Conservation (phyloP, 1,140 invertebrate species). For the Bombus sibiricus region DNA sequence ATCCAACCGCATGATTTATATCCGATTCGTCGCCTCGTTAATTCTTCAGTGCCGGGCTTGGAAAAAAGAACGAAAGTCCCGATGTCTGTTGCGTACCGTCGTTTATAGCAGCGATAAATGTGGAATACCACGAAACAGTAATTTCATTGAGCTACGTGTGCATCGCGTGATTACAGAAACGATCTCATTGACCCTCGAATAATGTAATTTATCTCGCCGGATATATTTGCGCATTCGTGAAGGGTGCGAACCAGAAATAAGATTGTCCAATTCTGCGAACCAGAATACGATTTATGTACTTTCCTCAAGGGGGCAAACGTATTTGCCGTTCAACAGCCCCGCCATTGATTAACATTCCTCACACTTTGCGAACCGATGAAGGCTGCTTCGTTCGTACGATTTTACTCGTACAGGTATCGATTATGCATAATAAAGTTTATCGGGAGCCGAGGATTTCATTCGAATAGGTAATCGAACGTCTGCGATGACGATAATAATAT, state of each 20-base stretch:
- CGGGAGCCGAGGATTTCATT: background rate
- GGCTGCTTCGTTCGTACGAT: too few species aligned
- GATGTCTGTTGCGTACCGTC: background rate
- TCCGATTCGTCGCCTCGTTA: constrained; percentile 34
- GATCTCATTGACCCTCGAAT: constrained; percentile 46
- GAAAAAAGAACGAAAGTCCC: background rate
- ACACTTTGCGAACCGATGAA: too few species aligned
- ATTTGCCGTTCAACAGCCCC: background rate
- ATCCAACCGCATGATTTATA: constrained; percentile 17
- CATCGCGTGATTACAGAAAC: constrained; percentile 27
- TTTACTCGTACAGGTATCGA: background rate
- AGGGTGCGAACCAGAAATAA: constrained; percentile 22
- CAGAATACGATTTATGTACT: constrained; percentile 24
- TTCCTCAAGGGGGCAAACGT: background rate
- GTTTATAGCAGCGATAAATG: constrained; percentile 50
- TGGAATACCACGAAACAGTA: constrained; percentile 40
- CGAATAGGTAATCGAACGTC: background rate
- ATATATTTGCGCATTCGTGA: background rate
- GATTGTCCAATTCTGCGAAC: background rate
- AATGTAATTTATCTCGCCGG: constrained; percentile 35
- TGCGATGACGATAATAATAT: background rate
- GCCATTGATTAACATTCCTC: constrained; percentile 2
- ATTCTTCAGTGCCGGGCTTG: background rate
- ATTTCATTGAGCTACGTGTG: constrained; percentile 30
- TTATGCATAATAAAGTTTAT: background rate